These are phyloP conservation scores for Aulostomus chinensis DNA, from an alignment of 2,797 vertebrate species.

Conservation along the genomic window DNA sequence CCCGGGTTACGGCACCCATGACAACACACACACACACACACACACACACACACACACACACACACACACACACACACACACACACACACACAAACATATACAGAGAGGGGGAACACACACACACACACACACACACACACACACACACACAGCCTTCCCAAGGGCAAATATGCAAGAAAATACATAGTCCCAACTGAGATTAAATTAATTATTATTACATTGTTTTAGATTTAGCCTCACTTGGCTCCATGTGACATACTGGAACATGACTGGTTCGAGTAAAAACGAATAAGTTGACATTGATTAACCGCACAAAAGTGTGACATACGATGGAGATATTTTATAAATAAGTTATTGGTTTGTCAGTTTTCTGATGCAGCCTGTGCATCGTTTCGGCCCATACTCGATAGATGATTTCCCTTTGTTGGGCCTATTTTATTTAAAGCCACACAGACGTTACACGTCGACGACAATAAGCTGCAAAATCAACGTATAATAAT, in stretches of 20 bases:
- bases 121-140: slow-evolving; percentile 6
- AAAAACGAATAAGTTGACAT: neutral
- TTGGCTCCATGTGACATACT: slow-evolving; percentile 20
- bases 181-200: slow-evolving; percentile 43
- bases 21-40: slow-evolving; percentile 74
- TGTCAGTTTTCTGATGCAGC: no score
- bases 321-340: no score
- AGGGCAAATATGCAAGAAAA: slow-evolving; percentile 46
- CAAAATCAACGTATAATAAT: no score
- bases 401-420: no score
- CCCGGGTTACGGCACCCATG: slow-evolving; percentile 79
- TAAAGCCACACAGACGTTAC: no score
- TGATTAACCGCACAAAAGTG: neutral
- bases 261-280: no score
- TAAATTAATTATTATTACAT: slow-evolving; percentile 59
- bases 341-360: no score
- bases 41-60: neutral
- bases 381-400: no score
- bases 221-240: slow-evolving; percentile 27
- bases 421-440: no score
- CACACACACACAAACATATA: slow-evolving; percentile 1
- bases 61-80: slow-evolving; percentile 16
- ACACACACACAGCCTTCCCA: slow-evolving; percentile 49
- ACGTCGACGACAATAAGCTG: no score
- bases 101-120: slow-evolving; percentile 6